Evolutionary conservation across 2,797 vertebrate genomes (phyloP), one percentile per base, ranked within the genome.

Genomic region (Microctenopoma stevenorrisi): DNA sequence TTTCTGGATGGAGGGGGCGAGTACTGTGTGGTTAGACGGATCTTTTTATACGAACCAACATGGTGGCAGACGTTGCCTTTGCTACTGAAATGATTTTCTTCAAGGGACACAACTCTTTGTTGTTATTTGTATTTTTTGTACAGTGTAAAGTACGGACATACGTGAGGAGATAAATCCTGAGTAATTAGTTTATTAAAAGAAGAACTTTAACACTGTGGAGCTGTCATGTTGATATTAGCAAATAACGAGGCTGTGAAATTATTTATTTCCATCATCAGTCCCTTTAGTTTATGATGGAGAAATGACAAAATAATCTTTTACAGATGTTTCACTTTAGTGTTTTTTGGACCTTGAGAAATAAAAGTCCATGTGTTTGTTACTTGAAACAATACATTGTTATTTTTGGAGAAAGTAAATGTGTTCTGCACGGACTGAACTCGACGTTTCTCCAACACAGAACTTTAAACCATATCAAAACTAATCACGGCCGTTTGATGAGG

Each of bases 351-450:
- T 79, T 68, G 62, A 66, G 46, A 65, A 73, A 78, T 67, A 52
- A 75, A 76, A 82, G 55, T 58, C 16, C 55, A 40, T 60, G 50
- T 7, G 15, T 63, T 94, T 94, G 91, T 94, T 94, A 92, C 91
- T 93, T 93, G 93, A 93, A 93, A 92, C 91, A 93, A 90, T 93
- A 46, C 61, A 15, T 64, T 61, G 15, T 94, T 94, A 92, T 94
- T 53, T 43, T 33, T 66, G 15, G 33, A 94, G 95, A 95, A 26
- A 95, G 95, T 95, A 18, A 11, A 14, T 18, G 6, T 13, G 4
- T 9, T 14, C 4, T 14, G 12, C 44, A 26, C 51, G 3, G 33
- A 40, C 12, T 0, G 7, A 35, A 13, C 48, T 26, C 22, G 22
- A 33, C 37, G 10, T 37, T 11, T 37, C 37, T 37, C 28, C 28